Conservation (phyloP, 2,888 invertebrate genomes). For the Erebia ligea region DNA sequence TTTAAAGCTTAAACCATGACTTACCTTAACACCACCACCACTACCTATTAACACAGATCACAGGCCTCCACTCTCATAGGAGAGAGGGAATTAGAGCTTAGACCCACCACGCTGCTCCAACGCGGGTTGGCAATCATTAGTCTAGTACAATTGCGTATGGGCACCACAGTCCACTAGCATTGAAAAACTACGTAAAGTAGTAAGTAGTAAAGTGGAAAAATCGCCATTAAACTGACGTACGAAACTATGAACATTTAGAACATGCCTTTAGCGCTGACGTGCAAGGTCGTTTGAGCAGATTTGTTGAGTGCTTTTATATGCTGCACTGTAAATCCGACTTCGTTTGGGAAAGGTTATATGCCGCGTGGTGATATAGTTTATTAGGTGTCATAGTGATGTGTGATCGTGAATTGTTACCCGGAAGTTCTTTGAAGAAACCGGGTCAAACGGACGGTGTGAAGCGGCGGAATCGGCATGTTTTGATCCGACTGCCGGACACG, state of each 20-base stretch:
- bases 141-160: conserved; percentile 13
- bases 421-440: conserved; percentile 62
- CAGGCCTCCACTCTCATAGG: too few species aligned
- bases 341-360: conserved; percentile 35
- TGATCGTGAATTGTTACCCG: conserved; percentile 60
- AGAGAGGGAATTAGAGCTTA: too few species aligned
- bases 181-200: too few species aligned
- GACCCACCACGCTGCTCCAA: too few species aligned
- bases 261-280: conserved; percentile 42
- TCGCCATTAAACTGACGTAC: conserved; percentile 25
- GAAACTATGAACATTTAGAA: conserved; percentile 17
- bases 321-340: conserved; percentile 41
- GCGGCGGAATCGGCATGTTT: conserved; percentile 61
- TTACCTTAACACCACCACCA: conserved; percentile 21
- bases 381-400: conserved; percentile 50
- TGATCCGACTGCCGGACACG: conserved; percentile 64
- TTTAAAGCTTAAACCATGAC: conserved; percentile 16
- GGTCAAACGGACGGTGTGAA: conserved; percentile 46
- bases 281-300: conserved; percentile 42
- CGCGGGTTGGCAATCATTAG: conserved; percentile 19
- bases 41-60: too few species aligned
- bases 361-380: conserved; percentile 35
- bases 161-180: neutral
- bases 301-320: conserved; percentile 41
- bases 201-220: conserved; percentile 5